Base-by-base conservation (phyloP, 1,140 invertebrate genomes). In the Scylla paramamosain region DNA sequence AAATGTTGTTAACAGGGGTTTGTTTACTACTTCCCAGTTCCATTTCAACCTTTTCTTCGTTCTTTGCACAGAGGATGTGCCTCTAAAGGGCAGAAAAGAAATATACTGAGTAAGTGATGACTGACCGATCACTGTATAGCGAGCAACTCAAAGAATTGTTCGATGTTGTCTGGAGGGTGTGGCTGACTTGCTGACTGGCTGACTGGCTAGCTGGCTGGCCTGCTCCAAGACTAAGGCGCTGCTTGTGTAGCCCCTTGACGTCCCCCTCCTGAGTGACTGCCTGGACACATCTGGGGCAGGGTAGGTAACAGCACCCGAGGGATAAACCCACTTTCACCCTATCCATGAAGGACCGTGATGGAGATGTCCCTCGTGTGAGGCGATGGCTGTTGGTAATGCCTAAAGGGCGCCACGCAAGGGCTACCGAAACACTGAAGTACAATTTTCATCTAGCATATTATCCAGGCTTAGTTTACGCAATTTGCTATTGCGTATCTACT, bases 321-420 rank as follows among this genome's bases (percentile, higher is more conserved):
- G 67, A 77, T 77, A n/a, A 7, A 77, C 67, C 67, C 67, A 77
- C 67, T 77, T n/a, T 77, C 67, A 77, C 67, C 67, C 67, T 77
- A n/a, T 20, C n/a, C 20, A n/a, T 7, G 67, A n/a, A 77, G 67
- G 67, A 1, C 25, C 67, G 67, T 77, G 67, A 77, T 77, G 25
- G 67, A 77, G 67, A 20, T n/a, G 25, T 0, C 52, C 16, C 52
- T 59, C 12, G 52, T 59, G 52, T 59, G 16, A 12, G 52, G 16
- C 52, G 16, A 59, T 59, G n/a, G 67, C 67, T 25, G 25, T 1
- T n/a, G 4, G 67, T 77, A 77, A 77, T 77, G 67, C 12, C 67
- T 25, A n/a, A 77, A 7, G 67, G 67, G 67, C 67, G 67, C 16
- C 67, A 77, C 0, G 25, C 12, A 77, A n/a, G 67, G n/a, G 20